Evolutionary conservation across 1,140 invertebrate species (phyloP), one percentile per base, ranked within the genome.

Genomic region (Caerostris darwini): DNA sequence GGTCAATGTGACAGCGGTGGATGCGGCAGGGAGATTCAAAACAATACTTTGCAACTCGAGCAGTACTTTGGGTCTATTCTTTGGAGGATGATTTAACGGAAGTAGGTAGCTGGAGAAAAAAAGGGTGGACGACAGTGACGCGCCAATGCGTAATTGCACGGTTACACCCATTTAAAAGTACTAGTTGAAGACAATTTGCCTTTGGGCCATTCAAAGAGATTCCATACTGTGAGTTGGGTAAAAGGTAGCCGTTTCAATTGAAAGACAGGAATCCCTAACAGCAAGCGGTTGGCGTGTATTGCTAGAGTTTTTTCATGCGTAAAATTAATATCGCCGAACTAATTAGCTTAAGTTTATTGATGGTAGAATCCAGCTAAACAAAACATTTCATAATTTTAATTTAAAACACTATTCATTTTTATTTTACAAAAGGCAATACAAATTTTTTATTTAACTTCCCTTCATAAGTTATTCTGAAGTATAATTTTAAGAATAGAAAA

Each of bases 1-100:
- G 86, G 61, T 34, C 61, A 58, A 88, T 64, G 86, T 67, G 86
- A 64, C 58, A 67, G 57, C 59, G 57, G 61, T 88, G 86, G 57
- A 19, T n/a, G n/a, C 64, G 34, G 34, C 34, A 34, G 34, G 19
- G 61, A 53, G 58, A 88, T 88, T 88, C 50, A 34, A 53, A 34
- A 88, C 86, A 88, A 88, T 57, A 59, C 83, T 59, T 58, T 85
- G 54, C 54, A 56, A 57, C 19, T 54, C 54, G 61, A 81, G 71
- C 77, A 82, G 50, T 10, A 82, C 71, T 58, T 58, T 56, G 4
- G 17, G 56, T 58, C 56, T 58, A 85, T 85, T 57, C 57, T 57
- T 59, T 85, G 14, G 56, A 85, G 56, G 77, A 34, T 19, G 71
- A 86, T 58, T 85, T 86, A 59, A 59, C 54, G 83, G 86, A 67